These are phyloP conservation scores for Teleogryllus oceanicus DNA, from an alignment of 2,888 invertebrate species.

Conservation along the genomic window DNA sequence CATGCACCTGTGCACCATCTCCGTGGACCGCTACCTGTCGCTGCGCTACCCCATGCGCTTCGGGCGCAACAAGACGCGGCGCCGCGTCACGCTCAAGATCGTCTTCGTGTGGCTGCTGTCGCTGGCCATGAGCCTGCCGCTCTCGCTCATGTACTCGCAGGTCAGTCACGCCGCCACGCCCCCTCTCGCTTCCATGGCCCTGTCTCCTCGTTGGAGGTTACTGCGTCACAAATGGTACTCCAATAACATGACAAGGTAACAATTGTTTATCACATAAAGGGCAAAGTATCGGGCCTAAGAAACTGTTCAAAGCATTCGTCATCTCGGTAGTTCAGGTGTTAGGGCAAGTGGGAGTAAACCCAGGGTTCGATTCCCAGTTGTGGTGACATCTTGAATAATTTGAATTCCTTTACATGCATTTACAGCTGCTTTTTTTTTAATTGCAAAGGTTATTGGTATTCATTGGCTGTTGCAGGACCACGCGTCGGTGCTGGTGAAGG, in stretches of 20 bases:
- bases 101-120: conserved; percentile 91
- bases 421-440: background rate
- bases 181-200: no score
- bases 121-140: conserved; percentile 84
- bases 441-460: background rate
- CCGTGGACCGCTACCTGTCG: conserved; percentile 90
- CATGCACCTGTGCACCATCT: conserved; percentile 95
- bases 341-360: no score
- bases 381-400: no score
- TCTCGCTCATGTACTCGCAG: conserved; percentile 85
- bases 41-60: conserved; percentile 90
- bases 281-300: no score
- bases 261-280: no score
- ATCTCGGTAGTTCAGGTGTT: no score
- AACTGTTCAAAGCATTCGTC: no score
- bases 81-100: conserved; percentile 83
- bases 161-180: conserved; percentile 47
- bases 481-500: conserved; percentile 76
- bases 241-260: no score
- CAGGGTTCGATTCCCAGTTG: no score
- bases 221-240: no score
- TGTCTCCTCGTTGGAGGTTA: no score
- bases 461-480: conserved; percentile 61
- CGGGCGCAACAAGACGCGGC: conserved; percentile 81
- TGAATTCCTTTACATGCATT: background rate